Base-by-base conservation (phyloP, 2,113 vertebrate species). In the Brachirus orientalis region DNA sequence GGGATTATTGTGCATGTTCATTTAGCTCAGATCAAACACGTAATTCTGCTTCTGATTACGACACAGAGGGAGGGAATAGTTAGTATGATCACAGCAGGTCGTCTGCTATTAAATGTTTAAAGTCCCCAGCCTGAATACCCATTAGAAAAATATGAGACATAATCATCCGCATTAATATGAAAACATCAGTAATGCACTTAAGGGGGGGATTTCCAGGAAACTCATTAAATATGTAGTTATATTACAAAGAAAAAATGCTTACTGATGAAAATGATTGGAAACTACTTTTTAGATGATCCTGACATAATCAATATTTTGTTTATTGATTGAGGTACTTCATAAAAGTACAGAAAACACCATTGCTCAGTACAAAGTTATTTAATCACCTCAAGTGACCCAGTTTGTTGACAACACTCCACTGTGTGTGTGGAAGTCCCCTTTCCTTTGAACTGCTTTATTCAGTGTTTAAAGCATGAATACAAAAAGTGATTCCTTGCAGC, bases 51-150 rank as follows among this genome's bases (percentile, higher is more conserved):
- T 10, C 28, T 69, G 77, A 80, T 80, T 76, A 59, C 28, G 60
- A 57, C 66, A 56, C 82, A 41, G 69, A 36, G 66, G 69, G 69
- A 10, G 69, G 72, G 16, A 2, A 46, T 35, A 41, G 64, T 61
- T 33, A 48, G 38, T 56, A 35, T 12, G 28, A 82, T 78, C 82
- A 47, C 79, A 72, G 70, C 72, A 56, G 78, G 81, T 54, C 2
- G 58, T 4, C 71, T 45, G 33, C 40, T 33, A 48, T 75, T 77
- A 71, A 69, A 51, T 35, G 53, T 73, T 75, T 72, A 44, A 20
- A 67, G 57, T 2, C 47, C 55, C 22, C 1, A 9, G 63, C 56
- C 37, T 60, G 19, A 62, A 56, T 6, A 38, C 10, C 47, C 68
- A 40, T 67, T 40, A 64, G 16, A 20, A 33, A 47, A 67, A 65